phyloP scores from a whole-genome alignment of 1,140 invertebrate genomes.

The Chrysomallon squamiferum region DNA sequence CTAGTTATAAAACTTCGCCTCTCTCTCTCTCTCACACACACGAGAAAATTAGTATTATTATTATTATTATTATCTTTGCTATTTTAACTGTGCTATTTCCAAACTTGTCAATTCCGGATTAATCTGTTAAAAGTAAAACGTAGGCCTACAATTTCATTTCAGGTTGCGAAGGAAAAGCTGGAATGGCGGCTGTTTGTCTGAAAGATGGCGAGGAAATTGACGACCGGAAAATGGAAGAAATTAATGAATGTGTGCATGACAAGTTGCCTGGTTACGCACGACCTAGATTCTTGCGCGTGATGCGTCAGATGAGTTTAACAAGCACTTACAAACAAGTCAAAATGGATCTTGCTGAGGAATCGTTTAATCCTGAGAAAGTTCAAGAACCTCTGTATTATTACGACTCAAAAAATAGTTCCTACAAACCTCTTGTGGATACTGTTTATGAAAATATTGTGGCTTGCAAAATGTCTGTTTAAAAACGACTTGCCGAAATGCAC shows the following conservation, averaged over 20 bases:
- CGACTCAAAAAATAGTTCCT: constrained; percentile 65
- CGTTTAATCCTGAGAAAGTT: constrained; percentile 81
- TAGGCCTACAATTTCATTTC: background rate
- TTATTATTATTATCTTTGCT: too few relatives aligned
- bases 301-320: constrained; percentile 36
- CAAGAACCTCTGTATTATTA: constrained; percentile 82
- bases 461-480: constrained; percentile 50
- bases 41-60: too few relatives aligned
- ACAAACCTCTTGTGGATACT: constrained; percentile 70
- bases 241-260: constrained; percentile 40
- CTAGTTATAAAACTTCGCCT: too few relatives aligned
- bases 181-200: constrained; percentile 39
- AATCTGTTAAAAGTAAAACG: too few relatives aligned
- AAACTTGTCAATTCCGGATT: too few relatives aligned
- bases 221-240: constrained; percentile 26
- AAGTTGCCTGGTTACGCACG: constrained; percentile 83
- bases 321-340: constrained; percentile 51
- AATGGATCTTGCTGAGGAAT: constrained; percentile 81
- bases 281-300: constrained; percentile 84
- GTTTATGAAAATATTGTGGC: constrained; percentile 71
- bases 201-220: constrained; percentile 18
- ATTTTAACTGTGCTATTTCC: too few relatives aligned
- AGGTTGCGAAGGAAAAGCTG: constrained; percentile 48
- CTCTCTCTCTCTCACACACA: too few relatives aligned
- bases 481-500: too few relatives aligned